Base-by-base conservation (phyloP, 1,140 invertebrate species). In the Dinothrombium tinctorium region DNA sequence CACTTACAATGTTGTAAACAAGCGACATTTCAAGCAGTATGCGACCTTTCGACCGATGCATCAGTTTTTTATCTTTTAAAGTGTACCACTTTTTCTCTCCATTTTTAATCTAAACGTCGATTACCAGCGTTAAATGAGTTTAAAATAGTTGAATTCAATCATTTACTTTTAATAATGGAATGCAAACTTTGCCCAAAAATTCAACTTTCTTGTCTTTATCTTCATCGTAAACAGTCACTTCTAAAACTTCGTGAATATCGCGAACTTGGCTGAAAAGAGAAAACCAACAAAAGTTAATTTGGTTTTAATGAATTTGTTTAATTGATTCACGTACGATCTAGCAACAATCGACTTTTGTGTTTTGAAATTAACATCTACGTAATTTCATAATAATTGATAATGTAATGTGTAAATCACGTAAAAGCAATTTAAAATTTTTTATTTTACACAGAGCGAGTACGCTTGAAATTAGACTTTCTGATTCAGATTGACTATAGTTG, bases 221-320 rank as follows among this genome's bases (percentile, higher is more conserved):
- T 61, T 98, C 92, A 56, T 99, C 94, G 56, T 78, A 96, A 0
- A 98, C 84, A 0, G 89, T 96, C n/a, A 98, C 64, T 57, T 98
- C 89, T 36, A 99, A 59, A 17, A 86, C 72, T 26, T 84, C 82
- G 51, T 94, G 89, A 37, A 98, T 89, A 56, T 98, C 94, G 55
- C 90, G 90, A 0, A 99, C 76, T 57, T 87, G 81, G 56, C 84
- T 90, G 59, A 33, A 67, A 57, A 48, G 43, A 37, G 14, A 26
- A n/a, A 36, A 6, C 31, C 21, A 29, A 29, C 26, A 31, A 20
- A 38, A 11, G 14, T n/a, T 24, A 17, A 23, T 9, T 7, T 32
- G 29, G 17, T 33, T 42, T 11, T 14, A 33, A 35, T 41, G 26
- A 28, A 9, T 35, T 26, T 41, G 6, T 15, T 33, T 31, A 15